Evolutionary conservation across 2,113 vertebrate species (phyloP).

Genomic region (Platanista minor): DNA sequence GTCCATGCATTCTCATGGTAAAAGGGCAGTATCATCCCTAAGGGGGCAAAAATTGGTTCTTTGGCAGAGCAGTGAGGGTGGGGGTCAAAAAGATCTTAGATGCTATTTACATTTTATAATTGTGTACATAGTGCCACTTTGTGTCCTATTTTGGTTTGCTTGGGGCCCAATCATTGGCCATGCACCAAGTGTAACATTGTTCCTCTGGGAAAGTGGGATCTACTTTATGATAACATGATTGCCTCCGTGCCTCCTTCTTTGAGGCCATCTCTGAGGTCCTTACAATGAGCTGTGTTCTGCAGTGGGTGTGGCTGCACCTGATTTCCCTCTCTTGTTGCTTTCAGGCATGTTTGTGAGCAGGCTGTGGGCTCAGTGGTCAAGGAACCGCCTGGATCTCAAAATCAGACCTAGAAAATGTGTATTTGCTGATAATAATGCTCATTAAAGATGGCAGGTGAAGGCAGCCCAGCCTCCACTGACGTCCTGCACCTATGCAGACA

Average conservation of each 20-base stretch:
- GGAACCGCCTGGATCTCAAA: background rate
- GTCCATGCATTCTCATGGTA: rapidly evolving
- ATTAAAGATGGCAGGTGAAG: background rate
- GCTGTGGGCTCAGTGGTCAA: background rate
- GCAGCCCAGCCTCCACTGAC: background rate
- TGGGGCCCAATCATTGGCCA: background rate
- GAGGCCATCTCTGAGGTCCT: background rate
- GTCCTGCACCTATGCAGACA: background rate
- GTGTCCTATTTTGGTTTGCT: no score
- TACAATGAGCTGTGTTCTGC: background rate
- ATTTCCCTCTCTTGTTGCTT: background rate
- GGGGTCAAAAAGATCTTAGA: background rate
- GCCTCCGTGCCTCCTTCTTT: background rate
- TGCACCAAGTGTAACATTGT: background rate
- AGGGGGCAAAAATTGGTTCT: background rate
- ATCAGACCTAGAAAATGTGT: background rate
- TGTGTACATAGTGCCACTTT: rapidly evolving
- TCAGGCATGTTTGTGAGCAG: background rate
- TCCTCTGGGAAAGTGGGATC: background rate
- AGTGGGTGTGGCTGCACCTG: background rate
- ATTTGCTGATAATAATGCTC: background rate
- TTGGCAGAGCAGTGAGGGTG: no score
- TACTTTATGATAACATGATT: background rate
- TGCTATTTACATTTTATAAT: background rate
- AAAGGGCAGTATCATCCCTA: background rate